Evolutionary conservation across 2,888 invertebrate species (phyloP).

Genomic region (Lasius platythorax): DNA sequence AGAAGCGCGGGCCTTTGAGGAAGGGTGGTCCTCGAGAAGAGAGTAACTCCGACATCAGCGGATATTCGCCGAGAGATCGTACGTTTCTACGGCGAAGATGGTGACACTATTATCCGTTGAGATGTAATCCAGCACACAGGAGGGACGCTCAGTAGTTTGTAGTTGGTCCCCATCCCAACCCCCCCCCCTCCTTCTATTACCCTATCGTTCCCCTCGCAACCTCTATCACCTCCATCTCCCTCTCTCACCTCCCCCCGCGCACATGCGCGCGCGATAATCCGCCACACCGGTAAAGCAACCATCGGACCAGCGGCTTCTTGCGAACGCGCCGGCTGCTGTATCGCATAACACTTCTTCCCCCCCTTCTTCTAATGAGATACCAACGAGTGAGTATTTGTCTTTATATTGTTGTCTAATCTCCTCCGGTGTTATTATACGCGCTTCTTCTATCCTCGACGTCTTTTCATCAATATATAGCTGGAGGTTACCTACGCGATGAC

Average conservation of each 20-base stretch:
- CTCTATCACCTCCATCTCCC: constrained; percentile 64
- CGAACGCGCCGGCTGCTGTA: constrained; percentile 38
- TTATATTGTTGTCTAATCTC: constrained; percentile 10
- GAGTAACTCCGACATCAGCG: constrained; percentile 49
- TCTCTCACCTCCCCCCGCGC: constrained; percentile 50
- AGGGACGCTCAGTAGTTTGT: constrained; percentile 84
- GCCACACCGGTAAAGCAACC: constrained; percentile 53
- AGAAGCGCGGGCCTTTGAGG: constrained; percentile 29
- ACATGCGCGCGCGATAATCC: constrained; percentile 55
- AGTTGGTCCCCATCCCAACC: constrained; percentile 77
- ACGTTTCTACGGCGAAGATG: constrained; percentile 73
- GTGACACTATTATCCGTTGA: constrained; percentile 81
- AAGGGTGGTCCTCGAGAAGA: constrained; percentile 49
- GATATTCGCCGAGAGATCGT: constrained; percentile 71
- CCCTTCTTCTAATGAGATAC: constrained; percentile 73
- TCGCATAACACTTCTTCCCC: constrained; percentile 59
- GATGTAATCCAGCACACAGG: constrained; percentile 83
- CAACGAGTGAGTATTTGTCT: constrained; percentile 79
- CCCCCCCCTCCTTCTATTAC: constrained; percentile 41
- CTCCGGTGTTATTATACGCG: background rate
- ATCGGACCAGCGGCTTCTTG: constrained; percentile 49
- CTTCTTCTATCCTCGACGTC: background rate
- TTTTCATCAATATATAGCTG: constrained; percentile 53
- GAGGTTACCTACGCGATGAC: constrained; percentile 72
- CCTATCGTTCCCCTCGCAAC: constrained; percentile 60